These are phyloP conservation scores for Drosophila phalerata DNA, from an alignment of 2,888 invertebrate genomes.

Conservation along the genomic window DNA sequence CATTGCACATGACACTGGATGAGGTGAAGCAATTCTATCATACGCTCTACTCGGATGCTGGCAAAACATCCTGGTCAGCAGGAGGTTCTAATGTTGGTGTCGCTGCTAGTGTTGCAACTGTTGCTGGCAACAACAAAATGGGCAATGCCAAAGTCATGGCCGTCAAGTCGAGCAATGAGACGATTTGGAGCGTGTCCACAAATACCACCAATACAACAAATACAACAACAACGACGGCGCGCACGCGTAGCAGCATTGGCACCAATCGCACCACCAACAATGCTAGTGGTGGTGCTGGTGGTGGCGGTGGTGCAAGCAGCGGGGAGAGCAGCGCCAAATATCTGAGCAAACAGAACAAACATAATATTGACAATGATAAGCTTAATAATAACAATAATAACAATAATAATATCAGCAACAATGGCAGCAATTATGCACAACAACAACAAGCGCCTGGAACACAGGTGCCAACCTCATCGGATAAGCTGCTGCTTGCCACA, in stretches of 20 bases:
- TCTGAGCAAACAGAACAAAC: constrained; percentile 72
- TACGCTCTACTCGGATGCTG: constrained; percentile 89
- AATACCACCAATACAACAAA: constrained; percentile 69
- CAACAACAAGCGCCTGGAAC: constrained; percentile 16
- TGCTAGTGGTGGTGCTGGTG: constrained; percentile 19
- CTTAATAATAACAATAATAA: constrained; percentile 70
- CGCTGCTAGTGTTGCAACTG: neutral
- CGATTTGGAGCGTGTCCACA: constrained; percentile 80
- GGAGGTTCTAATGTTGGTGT: neutral
- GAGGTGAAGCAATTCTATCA: constrained; percentile 94
- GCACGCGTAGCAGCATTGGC: constrained; percentile 72
- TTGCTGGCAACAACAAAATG: constrained; percentile 7
- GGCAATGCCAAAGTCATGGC: constrained; percentile 48
- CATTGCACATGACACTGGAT: constrained; percentile 93
- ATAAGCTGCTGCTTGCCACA: constrained; percentile 27
- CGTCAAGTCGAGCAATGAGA: constrained; percentile 83
- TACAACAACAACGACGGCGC: constrained; percentile 71
- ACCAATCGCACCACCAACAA: constrained; percentile 35
- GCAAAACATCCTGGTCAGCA: constrained; percentile 50
- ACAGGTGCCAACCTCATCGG: constrained; percentile 47
- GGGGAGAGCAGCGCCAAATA: constrained; percentile 57
- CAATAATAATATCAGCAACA: constrained; percentile 46
- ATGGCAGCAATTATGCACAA: constrained; percentile 39
- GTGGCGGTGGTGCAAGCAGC: constrained; percentile 32
- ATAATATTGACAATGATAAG: constrained; percentile 70